Conservation (phyloP, 2,888 invertebrate species). For the Penaeus monodon region DNA sequence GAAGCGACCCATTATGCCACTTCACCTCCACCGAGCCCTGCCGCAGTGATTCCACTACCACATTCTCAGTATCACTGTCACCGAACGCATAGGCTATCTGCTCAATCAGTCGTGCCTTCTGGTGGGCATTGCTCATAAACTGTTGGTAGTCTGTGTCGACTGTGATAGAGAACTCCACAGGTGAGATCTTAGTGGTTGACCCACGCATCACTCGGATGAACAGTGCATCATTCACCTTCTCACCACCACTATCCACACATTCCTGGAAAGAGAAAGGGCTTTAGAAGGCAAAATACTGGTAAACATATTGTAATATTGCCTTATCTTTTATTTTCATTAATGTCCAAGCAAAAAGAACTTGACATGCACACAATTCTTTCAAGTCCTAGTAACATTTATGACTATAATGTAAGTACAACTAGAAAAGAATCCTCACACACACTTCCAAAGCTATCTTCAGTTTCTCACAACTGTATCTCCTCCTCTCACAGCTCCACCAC, state of each 20-base stretch:
- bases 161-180: slow-evolving; percentile 67
- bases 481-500: too few species aligned
- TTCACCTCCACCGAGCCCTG: slow-evolving; percentile 71
- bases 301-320: too few species aligned
- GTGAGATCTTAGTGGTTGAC: slow-evolving; percentile 11
- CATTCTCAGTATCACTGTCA: slow-evolving; percentile 68
- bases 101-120: slow-evolving; percentile 67
- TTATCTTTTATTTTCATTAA: too few species aligned
- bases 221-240: slow-evolving; percentile 59
- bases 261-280: slow-evolving; percentile 48
- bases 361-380: too few species aligned
- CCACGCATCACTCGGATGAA: slow-evolving; percentile 45
- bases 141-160: slow-evolving; percentile 67
- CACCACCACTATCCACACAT: slow-evolving; percentile 61
- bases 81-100: slow-evolving; percentile 69
- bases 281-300: not conserved
- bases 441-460: too few species aligned
- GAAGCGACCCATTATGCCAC: slow-evolving; percentile 83
- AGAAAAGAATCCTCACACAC: too few species aligned
- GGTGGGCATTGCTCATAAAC: slow-evolving; percentile 68
- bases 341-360: too few species aligned
- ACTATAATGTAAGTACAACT: too few species aligned
- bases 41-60: slow-evolving; percentile 67
- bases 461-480: too few species aligned
- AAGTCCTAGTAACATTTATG: too few species aligned